Evolutionary conservation across 2,113 vertebrate species (phyloP), one percentile per base, ranked within the genome.

Genomic region (Cromileptes altivelis): DNA sequence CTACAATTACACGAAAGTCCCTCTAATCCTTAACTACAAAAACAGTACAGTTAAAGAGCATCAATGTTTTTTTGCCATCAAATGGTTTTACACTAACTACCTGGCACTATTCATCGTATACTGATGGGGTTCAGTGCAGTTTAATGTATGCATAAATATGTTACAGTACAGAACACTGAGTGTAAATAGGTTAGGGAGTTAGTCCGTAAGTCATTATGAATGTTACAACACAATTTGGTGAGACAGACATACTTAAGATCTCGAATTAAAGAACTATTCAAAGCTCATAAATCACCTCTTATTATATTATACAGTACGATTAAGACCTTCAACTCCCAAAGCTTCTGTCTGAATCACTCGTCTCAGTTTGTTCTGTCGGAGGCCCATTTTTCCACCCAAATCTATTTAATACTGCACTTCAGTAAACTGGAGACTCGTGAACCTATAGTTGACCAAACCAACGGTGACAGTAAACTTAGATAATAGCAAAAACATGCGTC

Each of bases 91-190:
- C 82, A 83, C 79, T 73, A 68, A 87, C 82, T 82, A 75, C 42
- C 77, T 50, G 65, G 69, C 88, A 84, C 83, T 77, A 56, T 49
- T 83, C 69, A 56, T 74, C 50, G 19, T 83, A 86, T 74, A 82
- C 85, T 80, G 85, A 87, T 37, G 80, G 81, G 78, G 70, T 78
- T 91, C 78, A 87, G 93, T 73, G 90, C 90, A 80, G 60, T 60
- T 92, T 69, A 69, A 87, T 40, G 81, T 76, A 75, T 86, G 85
- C 86, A 85, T 88, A 84, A 87, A 91, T 85, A 90, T 75, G 58
- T 91, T 91, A 92, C 85, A 92, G 81, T 90, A 88, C 89, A 86
- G 73, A 88, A 90, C 92, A 92, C 77, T 69, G 89, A 89, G 89
- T 88, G 87, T 91, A 78, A 90, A 86, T 82, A 82, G 77, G 75